phyloP scores from a whole-genome alignment of 2,797 vertebrate species.

The Myotis daubentonii region DNA sequence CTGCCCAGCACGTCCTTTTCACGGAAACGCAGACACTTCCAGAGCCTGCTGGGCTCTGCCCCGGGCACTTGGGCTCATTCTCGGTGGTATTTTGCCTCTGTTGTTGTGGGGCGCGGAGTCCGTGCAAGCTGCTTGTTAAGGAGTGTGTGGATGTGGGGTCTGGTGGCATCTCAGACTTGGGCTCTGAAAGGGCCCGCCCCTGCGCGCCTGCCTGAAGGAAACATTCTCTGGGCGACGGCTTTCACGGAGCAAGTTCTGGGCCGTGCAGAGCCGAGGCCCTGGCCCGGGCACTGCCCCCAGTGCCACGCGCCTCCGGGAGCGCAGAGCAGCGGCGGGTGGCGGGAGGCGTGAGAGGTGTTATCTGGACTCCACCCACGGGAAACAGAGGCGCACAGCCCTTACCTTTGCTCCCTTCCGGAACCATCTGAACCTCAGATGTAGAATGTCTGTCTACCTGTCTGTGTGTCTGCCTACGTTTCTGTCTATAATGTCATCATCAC shows the following conservation, averaged over 20 bases:
- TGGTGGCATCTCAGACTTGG: constrained; percentile 32
- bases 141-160: not conserved
- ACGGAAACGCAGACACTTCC: not conserved
- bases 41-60: not conserved
- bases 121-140: constrained; percentile 20
- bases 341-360: not conserved
- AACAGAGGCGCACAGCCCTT: not conserved
- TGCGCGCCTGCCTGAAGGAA: constrained; percentile 49
- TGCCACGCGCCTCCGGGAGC: constrained; percentile 16
- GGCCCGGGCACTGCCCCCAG: not conserved
- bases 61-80: not conserved
- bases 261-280: not conserved
- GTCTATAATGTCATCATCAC: not conserved
- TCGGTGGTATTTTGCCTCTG: not conserved
- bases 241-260: constrained; percentile 41
- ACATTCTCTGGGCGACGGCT: constrained; percentile 35
- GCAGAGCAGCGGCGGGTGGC: not conserved
- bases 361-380: constrained; percentile 32
- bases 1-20: not conserved
- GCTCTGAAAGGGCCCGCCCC: constrained; percentile 14
- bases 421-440: not conserved
- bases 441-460: not conserved
- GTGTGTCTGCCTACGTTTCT: not conserved
- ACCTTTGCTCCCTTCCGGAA: not conserved
- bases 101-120: not conserved